Conservation (phyloP, 2,113 vertebrate species). For the Ceyx margarethae region DNA sequence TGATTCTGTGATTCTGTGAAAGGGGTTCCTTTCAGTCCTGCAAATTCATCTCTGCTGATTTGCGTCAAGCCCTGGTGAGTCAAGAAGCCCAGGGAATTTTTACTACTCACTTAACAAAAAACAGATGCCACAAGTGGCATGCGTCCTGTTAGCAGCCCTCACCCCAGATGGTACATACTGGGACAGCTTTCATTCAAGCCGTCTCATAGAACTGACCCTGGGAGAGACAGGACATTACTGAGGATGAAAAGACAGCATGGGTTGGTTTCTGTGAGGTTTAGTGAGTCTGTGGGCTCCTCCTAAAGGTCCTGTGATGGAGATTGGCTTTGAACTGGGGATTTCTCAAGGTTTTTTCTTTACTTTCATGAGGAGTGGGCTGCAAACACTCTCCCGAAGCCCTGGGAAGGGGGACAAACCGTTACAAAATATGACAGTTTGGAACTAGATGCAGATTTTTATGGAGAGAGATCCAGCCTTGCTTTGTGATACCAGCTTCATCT, state of each 20-base stretch:
- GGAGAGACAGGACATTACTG: fast-evolving
- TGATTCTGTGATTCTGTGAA: too few relatives aligned
- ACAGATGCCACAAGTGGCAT: not conserved
- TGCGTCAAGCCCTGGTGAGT: not conserved
- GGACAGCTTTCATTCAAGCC: not conserved
- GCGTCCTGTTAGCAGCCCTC: not conserved
- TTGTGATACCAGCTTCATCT: not conserved
- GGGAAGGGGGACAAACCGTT: not conserved
- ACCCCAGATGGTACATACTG: not conserved
- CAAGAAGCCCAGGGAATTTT: conserved; percentile 27
- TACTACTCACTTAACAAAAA: conserved; percentile 21
- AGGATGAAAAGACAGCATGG: not conserved
- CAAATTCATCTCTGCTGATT: not conserved
- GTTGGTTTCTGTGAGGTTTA: fast-evolving
- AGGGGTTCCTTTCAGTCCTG: not conserved
- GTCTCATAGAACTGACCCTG: not conserved
- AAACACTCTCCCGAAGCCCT: not conserved
- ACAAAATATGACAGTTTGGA: not conserved
- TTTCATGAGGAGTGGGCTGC: not conserved
- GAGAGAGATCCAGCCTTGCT: not conserved
- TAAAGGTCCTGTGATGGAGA: fast-evolving
- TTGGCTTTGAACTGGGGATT: not conserved
- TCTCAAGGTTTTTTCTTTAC: not conserved
- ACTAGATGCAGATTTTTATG: not conserved
- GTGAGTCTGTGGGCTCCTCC: not conserved